Conservation (phyloP, 2,797 vertebrate genomes). For the Enteromius argenteus region DNA sequence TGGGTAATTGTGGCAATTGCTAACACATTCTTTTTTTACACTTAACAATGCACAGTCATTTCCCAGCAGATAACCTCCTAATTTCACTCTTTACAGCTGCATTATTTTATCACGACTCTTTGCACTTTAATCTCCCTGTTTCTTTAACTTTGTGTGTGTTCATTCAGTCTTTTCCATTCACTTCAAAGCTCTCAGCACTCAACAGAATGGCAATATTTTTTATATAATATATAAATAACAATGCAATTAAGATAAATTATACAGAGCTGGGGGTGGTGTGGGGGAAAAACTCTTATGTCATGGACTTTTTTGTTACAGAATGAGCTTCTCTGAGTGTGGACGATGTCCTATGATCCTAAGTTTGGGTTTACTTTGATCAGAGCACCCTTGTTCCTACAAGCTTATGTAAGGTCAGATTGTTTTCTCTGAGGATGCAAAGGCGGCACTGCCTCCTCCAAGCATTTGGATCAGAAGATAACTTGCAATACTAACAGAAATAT, state of each 20-base stretch:
- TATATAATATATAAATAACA: slow-evolving; percentile 25
- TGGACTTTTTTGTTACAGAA: neutral
- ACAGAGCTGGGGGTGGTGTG: neutral
- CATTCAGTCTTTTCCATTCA: slow-evolving; percentile 2
- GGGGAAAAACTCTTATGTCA: neutral
- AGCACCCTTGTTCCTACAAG: neutral
- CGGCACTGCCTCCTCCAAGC: neutral
- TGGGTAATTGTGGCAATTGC: slow-evolving; percentile 45
- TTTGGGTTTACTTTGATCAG: slow-evolving; percentile 15
- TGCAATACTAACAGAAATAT: neutral
- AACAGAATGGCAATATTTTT: neutral
- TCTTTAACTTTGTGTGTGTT: slow-evolving; percentile 37
- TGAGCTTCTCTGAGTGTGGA: neutral
- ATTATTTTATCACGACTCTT: slow-evolving; percentile 34
- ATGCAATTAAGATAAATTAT: slow-evolving; percentile 28
- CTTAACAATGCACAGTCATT: slow-evolving; percentile 45
- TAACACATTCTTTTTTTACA: slow-evolving; percentile 15
- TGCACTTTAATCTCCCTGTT: slow-evolving; percentile 26
- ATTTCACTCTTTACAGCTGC: slow-evolving; percentile 35
- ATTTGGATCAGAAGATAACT: neutral
- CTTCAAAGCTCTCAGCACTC: neutral
- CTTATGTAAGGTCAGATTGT: slow-evolving; percentile 9
- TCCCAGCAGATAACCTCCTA: slow-evolving; percentile 42
- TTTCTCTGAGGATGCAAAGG: slow-evolving; percentile 9
- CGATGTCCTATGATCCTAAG: neutral